Base-by-base conservation (phyloP, 30 jellyfish, hydroid and myxozoan species). In the Morbakka virulenta region DNA sequence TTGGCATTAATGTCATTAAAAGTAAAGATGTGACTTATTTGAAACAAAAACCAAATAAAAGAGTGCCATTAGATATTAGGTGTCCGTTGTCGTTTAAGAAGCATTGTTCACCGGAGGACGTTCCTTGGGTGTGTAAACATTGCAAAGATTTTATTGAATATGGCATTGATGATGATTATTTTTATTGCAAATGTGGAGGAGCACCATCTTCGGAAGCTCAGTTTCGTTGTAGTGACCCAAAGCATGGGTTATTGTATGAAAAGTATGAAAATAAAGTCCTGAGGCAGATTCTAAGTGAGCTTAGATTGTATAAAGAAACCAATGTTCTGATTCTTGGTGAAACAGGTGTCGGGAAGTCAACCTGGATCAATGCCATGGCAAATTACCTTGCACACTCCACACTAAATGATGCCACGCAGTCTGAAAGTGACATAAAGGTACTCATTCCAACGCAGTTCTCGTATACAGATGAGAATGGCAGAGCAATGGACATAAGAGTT, bases 291-390 rank as follows among this genome's bases (percentile, higher is more conserved):
- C 25, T 73, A 28, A 35, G 24, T 27, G 65, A 50, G 22, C 53
- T 71, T 53, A 26, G 77, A 50, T 53, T 28, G 87, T 81, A 28
- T 0, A 32, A 67, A 35, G 92, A 67, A 25, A 69, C 69, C 25
- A 80, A 80, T 63, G 69, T 80, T 12, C 12, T 80, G 0, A 68
- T 80, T 35, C 69, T 80, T 11, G 92, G 92, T 1, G 92, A 80
- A 36, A 80, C 92, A 1, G 92, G 92, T 0, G 92, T 80, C 25
- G 92, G 92, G 0, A 80, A 80, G 32, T 80, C 92, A 2, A 80
- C 92, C 0, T 80, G 92, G 92, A 80, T 80, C 53, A 80, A 80
- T 41, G 92, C 92, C 12, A 13, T 80, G 28, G 84, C 85, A 1
- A 80, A 80, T 69, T 80, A 80, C 51, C 77, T 80, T 0, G 85